phyloP scores from a whole-genome alignment of 1,140 invertebrate genomes.

The Anastrepha obliqua region DNA sequence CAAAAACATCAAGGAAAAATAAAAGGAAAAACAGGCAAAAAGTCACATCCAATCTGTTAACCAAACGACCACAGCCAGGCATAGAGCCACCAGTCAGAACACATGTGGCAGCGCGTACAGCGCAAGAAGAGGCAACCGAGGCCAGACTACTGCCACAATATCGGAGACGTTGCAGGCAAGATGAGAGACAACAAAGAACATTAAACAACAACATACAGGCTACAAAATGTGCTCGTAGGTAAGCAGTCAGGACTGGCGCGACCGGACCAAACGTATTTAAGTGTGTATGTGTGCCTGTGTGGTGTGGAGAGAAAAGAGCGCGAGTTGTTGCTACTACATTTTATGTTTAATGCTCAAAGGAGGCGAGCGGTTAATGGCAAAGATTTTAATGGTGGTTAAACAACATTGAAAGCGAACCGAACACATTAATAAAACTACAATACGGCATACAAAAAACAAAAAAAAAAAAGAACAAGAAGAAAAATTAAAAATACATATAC shows the following conservation, averaged over 20 bases:
- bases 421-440: constrained; percentile 34
- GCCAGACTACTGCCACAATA: background rate
- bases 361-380: background rate
- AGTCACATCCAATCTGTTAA: background rate
- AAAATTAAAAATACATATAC: too few species aligned
- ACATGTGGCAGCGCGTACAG: constrained; percentile 14
- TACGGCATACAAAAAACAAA: constrained; percentile 4
- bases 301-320: background rate
- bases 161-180: background rate
- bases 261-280: background rate
- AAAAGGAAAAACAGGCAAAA: constrained; percentile 2
- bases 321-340: background rate
- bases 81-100: constrained; percentile 31
- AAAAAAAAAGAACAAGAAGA: background rate
- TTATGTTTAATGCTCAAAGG: constrained; percentile 18
- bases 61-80: background rate
- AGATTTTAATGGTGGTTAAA: constrained; percentile 37
- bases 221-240: background rate
- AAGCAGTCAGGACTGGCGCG: constrained; percentile 24
- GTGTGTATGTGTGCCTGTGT: too few species aligned
- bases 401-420: constrained; percentile 20
- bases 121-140: background rate
- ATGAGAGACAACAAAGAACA: constrained; percentile 22
- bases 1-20: constrained; percentile 33
- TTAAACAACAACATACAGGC: constrained; percentile 8